These are phyloP conservation scores for Cephus sareptanus DNA, from an alignment of 2,888 invertebrate genomes.

Conservation along the genomic window DNA sequence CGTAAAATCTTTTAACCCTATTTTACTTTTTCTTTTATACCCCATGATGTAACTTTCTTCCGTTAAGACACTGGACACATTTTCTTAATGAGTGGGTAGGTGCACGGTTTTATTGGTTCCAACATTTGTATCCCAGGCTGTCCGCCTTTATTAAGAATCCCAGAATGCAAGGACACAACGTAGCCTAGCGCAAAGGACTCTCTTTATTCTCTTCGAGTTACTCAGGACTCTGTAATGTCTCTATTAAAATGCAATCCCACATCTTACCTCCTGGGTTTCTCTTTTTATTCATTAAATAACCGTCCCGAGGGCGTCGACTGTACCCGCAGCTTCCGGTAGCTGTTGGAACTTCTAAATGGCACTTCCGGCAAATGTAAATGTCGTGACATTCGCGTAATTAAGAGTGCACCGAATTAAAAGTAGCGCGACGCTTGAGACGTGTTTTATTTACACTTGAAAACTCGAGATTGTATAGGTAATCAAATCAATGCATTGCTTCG, in stretches of 20 bases:
- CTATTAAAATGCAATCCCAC: conserved; percentile 55
- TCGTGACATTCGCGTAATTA: conserved; percentile 35
- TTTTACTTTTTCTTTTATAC: neutral
- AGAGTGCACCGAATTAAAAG: conserved; percentile 25
- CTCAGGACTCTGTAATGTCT: conserved; percentile 41
- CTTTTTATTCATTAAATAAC: conserved; percentile 50
- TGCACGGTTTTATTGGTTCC: conserved; percentile 29
- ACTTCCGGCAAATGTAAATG: conserved; percentile 50
- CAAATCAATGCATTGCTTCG: neutral
- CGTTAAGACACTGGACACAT: conserved; percentile 9
- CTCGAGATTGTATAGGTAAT: neutral
- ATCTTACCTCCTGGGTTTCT: conserved; percentile 32
- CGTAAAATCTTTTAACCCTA: neutral
- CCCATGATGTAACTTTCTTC: neutral
- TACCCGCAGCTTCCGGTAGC: conserved; percentile 1
- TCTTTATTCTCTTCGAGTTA: neutral
- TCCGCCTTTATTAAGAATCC: conserved; percentile 35
- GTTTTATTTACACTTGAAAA: neutral
- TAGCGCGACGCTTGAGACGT: neutral
- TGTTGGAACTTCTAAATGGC: conserved; percentile 43
- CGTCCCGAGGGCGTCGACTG: conserved; percentile 20
- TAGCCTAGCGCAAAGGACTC: neutral
- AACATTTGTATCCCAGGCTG: conserved; percentile 30
- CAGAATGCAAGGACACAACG: conserved; percentile 10
- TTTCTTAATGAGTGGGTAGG: conserved; percentile 29